These are phyloP conservation scores for Melinopterus prodromus DNA, from an alignment of 2,888 invertebrate genomes.

Conservation along the genomic window DNA sequence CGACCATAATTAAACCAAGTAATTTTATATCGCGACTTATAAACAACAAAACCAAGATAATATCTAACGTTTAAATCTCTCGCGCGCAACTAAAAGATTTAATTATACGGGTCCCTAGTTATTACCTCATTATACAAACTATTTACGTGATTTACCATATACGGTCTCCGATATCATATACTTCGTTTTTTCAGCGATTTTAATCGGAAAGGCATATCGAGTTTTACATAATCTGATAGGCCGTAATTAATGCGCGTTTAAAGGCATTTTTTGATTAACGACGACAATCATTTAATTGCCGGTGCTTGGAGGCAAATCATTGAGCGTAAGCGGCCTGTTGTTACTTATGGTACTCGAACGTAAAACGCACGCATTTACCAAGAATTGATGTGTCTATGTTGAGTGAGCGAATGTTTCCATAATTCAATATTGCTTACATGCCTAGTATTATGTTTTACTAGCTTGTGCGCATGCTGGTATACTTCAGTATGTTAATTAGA, in stretches of 20 bases:
- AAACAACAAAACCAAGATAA: not conserved
- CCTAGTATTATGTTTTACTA: not conserved
- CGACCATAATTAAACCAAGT: not conserved
- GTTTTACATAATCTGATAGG: not conserved
- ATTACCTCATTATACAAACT: not conserved
- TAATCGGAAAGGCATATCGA: not conserved
- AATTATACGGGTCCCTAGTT: not conserved
- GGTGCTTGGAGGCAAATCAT: not conserved
- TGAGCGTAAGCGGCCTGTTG: not conserved
- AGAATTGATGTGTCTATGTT: not conserved
- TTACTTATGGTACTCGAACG: not conserved
- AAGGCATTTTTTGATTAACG: not conserved
- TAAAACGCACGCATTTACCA: not conserved
- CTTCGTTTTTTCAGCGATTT: not conserved
- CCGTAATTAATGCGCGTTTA: not conserved
- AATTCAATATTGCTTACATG: not conserved
- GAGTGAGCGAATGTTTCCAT: not conserved
- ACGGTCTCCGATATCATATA: not conserved
- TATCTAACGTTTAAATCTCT: not conserved
- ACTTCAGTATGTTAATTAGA: not conserved
- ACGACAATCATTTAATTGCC: not conserved
- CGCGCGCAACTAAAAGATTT: not conserved
- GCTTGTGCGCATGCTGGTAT: not conserved
- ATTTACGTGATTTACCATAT: slow-evolving; percentile 4
- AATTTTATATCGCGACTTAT: not conserved